These are phyloP conservation scores for Megalurothrips usitatus DNA, from an alignment of 2,888 invertebrate species.

Conservation along the genomic window DNA sequence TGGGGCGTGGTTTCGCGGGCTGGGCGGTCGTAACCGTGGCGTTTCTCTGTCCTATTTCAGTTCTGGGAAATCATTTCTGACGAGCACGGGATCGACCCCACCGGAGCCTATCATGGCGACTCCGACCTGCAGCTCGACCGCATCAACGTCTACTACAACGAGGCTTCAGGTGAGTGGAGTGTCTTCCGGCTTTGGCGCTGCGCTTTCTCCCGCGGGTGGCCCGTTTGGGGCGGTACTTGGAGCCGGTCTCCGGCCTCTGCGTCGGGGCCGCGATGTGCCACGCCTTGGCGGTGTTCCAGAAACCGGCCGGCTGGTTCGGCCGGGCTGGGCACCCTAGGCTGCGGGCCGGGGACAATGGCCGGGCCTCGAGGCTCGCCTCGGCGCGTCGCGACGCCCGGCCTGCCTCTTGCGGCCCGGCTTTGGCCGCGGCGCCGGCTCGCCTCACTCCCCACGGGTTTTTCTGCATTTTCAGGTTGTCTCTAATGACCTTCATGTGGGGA, in stretches of 20 bases:
- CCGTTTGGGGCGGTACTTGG: neutral
- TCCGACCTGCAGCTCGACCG: conserved; percentile 60
- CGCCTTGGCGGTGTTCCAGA: neutral
- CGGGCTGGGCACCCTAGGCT: no score
- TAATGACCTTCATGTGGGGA: neutral
- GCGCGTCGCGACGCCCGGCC: no score
- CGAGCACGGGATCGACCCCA: conserved; percentile 61
- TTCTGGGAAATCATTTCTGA: conserved; percentile 53
- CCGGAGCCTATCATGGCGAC: conserved; percentile 57
- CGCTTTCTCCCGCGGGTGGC: neutral
- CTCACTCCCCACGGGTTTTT: neutral
- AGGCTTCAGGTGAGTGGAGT: conserved; percentile 50
- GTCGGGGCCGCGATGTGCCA: neutral
- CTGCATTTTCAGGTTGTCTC: neutral
- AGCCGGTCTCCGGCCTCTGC: neutral
- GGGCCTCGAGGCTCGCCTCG: no score
- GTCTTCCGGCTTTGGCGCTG: conserved; percentile 46
- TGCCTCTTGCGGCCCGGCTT: no score
- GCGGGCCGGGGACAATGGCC: no score
- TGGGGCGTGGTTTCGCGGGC: neutral
- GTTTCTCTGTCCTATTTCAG: conserved; percentile 53
- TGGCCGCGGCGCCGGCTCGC: no score
- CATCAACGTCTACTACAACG: conserved; percentile 63
- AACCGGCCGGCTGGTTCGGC: neutral
- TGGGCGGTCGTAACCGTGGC: conserved; percentile 46